Evolutionary conservation across 2,797 vertebrate genomes (phyloP).

Genomic region (Moxostoma hubbsi): DNA sequence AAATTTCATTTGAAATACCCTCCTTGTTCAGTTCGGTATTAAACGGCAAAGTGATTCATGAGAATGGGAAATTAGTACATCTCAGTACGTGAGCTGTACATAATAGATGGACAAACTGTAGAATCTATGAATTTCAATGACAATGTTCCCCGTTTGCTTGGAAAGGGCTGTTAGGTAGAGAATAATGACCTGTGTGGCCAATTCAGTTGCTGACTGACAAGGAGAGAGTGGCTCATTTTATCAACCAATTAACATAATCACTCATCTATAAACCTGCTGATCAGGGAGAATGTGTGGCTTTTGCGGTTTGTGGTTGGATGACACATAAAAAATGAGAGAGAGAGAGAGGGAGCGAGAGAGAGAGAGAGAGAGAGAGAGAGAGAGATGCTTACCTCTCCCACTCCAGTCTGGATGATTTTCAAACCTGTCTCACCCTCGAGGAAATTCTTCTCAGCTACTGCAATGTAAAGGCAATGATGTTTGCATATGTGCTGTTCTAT

Average conservation of each 20-base stretch:
- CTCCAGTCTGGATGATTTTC: conserved; percentile 92
- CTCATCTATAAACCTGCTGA: conserved; percentile 44
- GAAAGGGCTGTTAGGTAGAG: conserved; percentile 7
- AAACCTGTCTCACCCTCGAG: conserved; percentile 89
- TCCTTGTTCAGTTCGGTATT: conserved; percentile 25
- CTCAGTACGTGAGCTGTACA: conserved; percentile 26
- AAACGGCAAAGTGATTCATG: conserved; percentile 44
- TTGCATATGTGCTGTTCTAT: background rate
- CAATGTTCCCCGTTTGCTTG: conserved; percentile 26
- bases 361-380: background rate
- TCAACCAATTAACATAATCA: conserved; percentile 23
- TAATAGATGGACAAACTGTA: conserved; percentile 31
- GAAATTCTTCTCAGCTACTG: conserved; percentile 87
- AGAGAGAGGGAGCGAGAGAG: background rate
- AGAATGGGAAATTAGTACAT: conserved; percentile 13
- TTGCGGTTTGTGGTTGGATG: conserved; percentile 2
- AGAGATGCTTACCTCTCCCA: conserved; percentile 87
- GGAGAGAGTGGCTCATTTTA: conserved; percentile 20
- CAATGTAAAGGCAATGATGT: conserved; percentile 17
- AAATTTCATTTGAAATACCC: conserved; percentile 20
- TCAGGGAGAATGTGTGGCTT: conserved; percentile 12
- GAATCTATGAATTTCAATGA: conserved; percentile 42
- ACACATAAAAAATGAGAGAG: conserved; percentile 9
- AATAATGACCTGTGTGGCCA: conserved; percentile 41
- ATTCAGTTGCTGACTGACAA: conserved; percentile 30